These are phyloP conservation scores for Ashinkailepas kermadecensis DNA, from an alignment of 2,888 invertebrate species.

Conservation along the genomic window DNA sequence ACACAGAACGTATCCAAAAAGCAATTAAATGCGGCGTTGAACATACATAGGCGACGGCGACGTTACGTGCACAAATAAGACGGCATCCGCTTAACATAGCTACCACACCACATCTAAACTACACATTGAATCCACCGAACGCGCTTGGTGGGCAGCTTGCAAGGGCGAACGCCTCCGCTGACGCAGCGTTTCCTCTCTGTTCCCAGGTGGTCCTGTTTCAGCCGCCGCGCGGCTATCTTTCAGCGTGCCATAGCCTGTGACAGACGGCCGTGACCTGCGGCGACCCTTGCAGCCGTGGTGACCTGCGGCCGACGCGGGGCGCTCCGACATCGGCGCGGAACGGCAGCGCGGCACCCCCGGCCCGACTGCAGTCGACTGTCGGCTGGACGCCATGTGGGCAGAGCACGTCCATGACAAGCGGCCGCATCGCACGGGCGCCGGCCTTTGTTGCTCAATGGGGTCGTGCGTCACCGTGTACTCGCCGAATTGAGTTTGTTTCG, in stretches of 20 bases:
- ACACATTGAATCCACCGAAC: too few relatives aligned
- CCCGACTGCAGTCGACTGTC: too few relatives aligned
- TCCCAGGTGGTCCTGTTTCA: neutral
- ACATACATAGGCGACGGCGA: too few relatives aligned
- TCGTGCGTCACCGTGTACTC: neutral
- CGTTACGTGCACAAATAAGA: too few relatives aligned
- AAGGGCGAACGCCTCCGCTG: too few relatives aligned
- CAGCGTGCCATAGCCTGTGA: constrained; percentile 3
- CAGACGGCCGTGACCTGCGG: neutral
- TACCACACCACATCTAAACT: too few relatives aligned
- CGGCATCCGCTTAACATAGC: too few relatives aligned
- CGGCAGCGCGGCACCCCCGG: too few relatives aligned
- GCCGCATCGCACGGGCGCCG: neutral
- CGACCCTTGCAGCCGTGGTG: neutral
- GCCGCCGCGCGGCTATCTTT: neutral
- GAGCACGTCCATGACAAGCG: neutral
- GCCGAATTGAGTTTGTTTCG: neutral
- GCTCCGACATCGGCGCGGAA: too few relatives aligned
- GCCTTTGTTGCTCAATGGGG: constrained; percentile 17
- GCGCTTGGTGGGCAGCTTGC: too few relatives aligned
- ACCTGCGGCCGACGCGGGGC: neutral
- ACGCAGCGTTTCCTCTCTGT: neutral
- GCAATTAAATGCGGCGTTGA: too few relatives aligned
- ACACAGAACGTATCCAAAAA: too few relatives aligned
- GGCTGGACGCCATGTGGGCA: neutral